phyloP scores from a whole-genome alignment of 2,888 invertebrate genomes.

The Amblyjoppa fuscipennis region DNA sequence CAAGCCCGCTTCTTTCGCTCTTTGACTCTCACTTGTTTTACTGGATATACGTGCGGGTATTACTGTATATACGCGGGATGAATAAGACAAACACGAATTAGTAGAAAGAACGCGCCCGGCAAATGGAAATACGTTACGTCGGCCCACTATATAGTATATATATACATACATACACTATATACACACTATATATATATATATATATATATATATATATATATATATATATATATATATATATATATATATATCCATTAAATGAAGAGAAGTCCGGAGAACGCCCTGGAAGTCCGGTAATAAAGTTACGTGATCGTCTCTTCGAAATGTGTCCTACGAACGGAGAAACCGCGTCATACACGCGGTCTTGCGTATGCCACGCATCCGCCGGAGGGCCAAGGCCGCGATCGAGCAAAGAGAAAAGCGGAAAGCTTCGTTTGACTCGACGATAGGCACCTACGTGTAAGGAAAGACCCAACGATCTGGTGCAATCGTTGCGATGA shows the following conservation, averaged over 20 bases:
- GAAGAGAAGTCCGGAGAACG: slow-evolving; percentile 28
- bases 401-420: slow-evolving; percentile 25
- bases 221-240: background rate
- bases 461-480: background rate
- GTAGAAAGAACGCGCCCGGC: slow-evolving; percentile 33
- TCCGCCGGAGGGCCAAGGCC: slow-evolving; percentile 40
- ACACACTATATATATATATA: too few species aligned
- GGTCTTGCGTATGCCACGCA: slow-evolving; percentile 5
- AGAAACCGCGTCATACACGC: background rate
- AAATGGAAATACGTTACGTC: slow-evolving; percentile 31
- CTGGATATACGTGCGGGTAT: background rate
- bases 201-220: too few species aligned
- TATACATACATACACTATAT: too few species aligned
- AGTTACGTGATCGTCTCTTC: slow-evolving; percentile 33
- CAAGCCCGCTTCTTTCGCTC: slow-evolving; percentile 50
- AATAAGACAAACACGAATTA: slow-evolving; percentile 32
- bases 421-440: slow-evolving; percentile 45
- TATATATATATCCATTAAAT: slow-evolving; percentile 1
- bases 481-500: slow-evolving; percentile 32
- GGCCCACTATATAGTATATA: too few species aligned
- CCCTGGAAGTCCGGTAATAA: slow-evolving; percentile 46
- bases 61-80: background rate
- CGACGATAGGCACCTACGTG: slow-evolving; percentile 3
- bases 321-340: slow-evolving; percentile 23
- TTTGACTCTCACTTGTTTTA: slow-evolving; percentile 31